These are phyloP conservation scores for Gymnogyps californianus DNA, from an alignment of 2,113 vertebrate species.

Conservation along the genomic window DNA sequence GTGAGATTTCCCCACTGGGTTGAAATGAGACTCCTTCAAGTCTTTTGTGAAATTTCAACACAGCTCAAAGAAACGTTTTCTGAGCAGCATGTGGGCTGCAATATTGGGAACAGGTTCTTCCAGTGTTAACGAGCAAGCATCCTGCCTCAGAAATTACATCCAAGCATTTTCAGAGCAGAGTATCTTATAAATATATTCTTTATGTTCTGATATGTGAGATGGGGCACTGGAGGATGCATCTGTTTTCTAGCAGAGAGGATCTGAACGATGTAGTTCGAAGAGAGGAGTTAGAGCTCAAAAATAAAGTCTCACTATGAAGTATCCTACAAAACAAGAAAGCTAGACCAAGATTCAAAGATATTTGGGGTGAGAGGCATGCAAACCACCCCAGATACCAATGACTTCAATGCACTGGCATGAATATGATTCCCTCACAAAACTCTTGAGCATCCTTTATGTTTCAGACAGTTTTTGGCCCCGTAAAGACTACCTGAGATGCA, in stretches of 20 bases:
- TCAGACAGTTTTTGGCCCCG: neutral
- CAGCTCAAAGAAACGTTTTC: neutral
- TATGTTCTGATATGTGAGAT: neutral
- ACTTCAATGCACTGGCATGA: neutral
- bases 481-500: neutral
- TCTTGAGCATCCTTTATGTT: neutral
- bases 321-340: neutral
- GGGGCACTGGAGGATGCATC: neutral
- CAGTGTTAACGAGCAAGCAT: neutral
- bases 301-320: neutral
- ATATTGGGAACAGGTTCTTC: neutral
- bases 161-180: slow-evolving; percentile 1
- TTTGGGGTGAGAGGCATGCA: neutral
- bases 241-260: slow-evolving; percentile 1
- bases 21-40: neutral
- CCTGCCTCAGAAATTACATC: slow-evolving; percentile 8
- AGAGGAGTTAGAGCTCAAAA: neutral
- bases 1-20: neutral
- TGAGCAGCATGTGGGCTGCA: slow-evolving; percentile 5
- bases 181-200: slow-evolving; percentile 6
- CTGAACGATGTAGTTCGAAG: neutral
- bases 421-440: neutral
- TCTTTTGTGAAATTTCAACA: neutral
- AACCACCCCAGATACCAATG: neutral
- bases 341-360: neutral